Base-by-base conservation (phyloP, 2,888 invertebrate genomes). In the Biston stratarius region DNA sequence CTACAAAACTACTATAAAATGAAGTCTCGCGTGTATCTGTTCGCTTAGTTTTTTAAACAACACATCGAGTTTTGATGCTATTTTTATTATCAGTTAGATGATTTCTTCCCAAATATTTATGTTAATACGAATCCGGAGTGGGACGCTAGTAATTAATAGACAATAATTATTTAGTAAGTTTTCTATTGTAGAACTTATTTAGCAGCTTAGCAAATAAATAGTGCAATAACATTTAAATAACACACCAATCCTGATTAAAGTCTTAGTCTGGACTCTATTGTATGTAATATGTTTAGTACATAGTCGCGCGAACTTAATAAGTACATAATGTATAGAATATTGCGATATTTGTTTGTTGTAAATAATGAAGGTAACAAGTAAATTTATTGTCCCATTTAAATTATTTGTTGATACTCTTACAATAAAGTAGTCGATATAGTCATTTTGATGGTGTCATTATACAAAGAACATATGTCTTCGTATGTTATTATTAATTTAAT, bases 171-270 rank as follows among this genome's bases (percentile, higher is more conserved):
- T 36, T 45, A 3, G n/a, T 45, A 53, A 53, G 12, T 40, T 44
- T 53, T 55, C 34, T 55, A 64, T 64, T 64, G 59, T 55, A 42
- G 40, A 64, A 52, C 48, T 55, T 52, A 53, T 64, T 59, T 42
- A 59, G 45, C 40, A 59, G 64, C 59, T 59, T 64, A 64, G 40
- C 59, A 53, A 58, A 56, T 57, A 33, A 55, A 38, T 48, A 11
- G 52, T 58, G 51, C 42, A 52, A 59, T 33, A 59, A 53, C 36
- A 15, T 12, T 38, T 52, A 5, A 38, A 53, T 14, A 40, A 53
- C 38, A 15, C n/a, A 52, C 10, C 15, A 38, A 40, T 40, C 38
- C 14, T 14, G 9, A 38, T 24, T 15, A 6, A 48, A 48, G 1
- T n/a, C n/a, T 52, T 52, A n/a, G 36, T 52, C 9, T 52, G n/a